Percentiles rank a stretch among this genome's conserved stretches.
phyloP scores from a whole-genome alignment of 2,888 invertebrate genomes.

The Pecten maximus region DNA sequence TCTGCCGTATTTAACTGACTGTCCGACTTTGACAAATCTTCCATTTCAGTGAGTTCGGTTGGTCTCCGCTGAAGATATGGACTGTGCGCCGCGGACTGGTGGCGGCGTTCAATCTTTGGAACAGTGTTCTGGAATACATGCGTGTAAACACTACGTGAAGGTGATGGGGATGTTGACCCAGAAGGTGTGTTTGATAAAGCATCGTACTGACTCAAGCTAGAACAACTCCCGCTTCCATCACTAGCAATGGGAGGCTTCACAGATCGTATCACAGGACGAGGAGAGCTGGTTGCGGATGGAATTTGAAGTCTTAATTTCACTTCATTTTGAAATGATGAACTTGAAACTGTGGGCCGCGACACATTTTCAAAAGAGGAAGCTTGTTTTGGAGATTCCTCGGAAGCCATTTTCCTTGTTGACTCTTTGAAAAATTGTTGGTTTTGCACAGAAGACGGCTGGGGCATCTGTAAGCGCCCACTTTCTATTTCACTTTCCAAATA shows the following conservation, averaged over 20 bases:
- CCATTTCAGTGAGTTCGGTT: constrained; percentile 56
- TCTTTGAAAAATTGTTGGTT: constrained; percentile 38
- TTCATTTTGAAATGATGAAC: constrained; percentile 52
- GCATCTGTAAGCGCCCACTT: constrained; percentile 64
- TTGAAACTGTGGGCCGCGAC: constrained; percentile 6
- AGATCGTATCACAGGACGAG: constrained; percentile 15
- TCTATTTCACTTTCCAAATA: constrained; percentile 76
- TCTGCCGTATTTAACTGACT: constrained; percentile 67
- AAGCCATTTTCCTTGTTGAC: not conserved
- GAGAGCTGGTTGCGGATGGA: constrained; percentile 39
- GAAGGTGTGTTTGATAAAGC: constrained; percentile 40
- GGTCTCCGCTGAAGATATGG: constrained; percentile 62
- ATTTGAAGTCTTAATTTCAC: constrained; percentile 54
- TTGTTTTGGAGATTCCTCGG: constrained; percentile 20
- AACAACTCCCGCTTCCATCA: constrained; percentile 14
- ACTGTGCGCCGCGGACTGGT: constrained; percentile 62
- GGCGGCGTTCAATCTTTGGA: constrained; percentile 51
- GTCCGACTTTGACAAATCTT: constrained; percentile 74
- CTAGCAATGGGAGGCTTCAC: constrained; percentile 4
- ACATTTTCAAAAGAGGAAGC: constrained; percentile 49
- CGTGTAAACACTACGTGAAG: constrained; percentile 22
- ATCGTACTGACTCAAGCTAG: constrained; percentile 41
- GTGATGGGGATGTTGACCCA: constrained; percentile 40
- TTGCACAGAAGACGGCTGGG: constrained; percentile 37
- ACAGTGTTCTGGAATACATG: constrained; percentile 53